Conservation (phyloP, 2,888 invertebrate species). For the Rhamnusium bicolor region DNA sequence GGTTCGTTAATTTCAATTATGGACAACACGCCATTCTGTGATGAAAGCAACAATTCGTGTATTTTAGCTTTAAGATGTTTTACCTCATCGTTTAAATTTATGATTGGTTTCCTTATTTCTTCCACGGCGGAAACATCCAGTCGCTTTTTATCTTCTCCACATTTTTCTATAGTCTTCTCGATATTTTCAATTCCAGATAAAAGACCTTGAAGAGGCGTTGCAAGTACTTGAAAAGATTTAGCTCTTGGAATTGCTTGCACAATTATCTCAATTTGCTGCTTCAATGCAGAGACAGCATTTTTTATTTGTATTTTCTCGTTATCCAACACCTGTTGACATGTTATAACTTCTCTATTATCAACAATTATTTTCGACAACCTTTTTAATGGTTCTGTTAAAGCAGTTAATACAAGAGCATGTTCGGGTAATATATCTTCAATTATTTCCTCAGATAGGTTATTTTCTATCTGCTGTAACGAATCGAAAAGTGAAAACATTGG, state of each 20-base stretch:
- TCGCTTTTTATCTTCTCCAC: not conserved
- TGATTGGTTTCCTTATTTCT: constrained; percentile 20
- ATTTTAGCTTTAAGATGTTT: constrained; percentile 31
- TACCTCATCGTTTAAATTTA: constrained; percentile 38
- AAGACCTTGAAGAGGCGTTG: constrained; percentile 32
- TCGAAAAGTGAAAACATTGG: too few relatives aligned
- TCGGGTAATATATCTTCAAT: too few relatives aligned
- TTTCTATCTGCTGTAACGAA: too few relatives aligned
- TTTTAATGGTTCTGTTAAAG: constrained; percentile 9
- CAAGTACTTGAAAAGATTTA: constrained; percentile 12
- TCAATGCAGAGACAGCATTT: constrained; percentile 36
- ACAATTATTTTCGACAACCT: constrained; percentile 24
- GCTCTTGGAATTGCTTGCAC: not conserved
- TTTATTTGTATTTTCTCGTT: constrained; percentile 34
- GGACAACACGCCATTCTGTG: not conserved
- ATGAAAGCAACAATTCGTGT: not conserved
- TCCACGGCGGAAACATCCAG: not conserved
- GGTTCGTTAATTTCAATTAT: constrained; percentile 30
- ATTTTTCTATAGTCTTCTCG: constrained; percentile 16
- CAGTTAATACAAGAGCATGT: too few relatives aligned
- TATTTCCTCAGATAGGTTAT: too few relatives aligned
- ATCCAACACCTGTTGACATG: not conserved
- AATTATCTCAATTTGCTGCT: constrained; percentile 37
- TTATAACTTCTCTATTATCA: not conserved
- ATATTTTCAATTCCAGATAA: constrained; percentile 26